Evolutionary conservation across 2,113 vertebrate species (phyloP).

Genomic region (Delphinus delphis): DNA sequence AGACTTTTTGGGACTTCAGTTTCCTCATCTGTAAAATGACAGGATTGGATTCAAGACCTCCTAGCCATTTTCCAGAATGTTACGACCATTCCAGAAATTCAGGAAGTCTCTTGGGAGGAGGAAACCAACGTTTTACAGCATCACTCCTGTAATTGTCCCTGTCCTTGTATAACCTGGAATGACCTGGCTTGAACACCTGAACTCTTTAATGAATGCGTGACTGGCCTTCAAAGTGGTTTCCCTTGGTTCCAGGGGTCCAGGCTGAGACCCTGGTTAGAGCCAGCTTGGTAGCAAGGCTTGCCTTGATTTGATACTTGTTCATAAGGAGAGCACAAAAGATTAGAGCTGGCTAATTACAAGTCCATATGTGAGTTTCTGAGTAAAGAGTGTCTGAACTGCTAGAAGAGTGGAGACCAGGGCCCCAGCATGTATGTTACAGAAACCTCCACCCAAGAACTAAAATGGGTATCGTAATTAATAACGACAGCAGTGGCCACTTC

Average conservation of each 20-base stretch:
- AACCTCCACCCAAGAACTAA: background rate
- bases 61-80: too few species aligned
- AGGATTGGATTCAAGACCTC: too few species aligned
- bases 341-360: background rate
- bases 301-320: background rate
- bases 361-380: background rate
- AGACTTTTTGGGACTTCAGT: too few species aligned
- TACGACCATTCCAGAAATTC: too few species aligned
- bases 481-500: background rate
- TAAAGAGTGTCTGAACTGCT: background rate
- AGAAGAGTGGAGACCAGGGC: background rate
- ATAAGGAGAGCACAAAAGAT: background rate
- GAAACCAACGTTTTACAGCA: too few species aligned
- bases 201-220: background rate
- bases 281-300: background rate
- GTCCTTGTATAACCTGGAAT: background rate
- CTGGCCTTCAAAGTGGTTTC: background rate
- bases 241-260: background rate
- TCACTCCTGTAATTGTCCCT: too few species aligned
- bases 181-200: background rate
- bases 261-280: background rate
- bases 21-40: too few species aligned
- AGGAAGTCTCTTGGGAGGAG: too few species aligned
- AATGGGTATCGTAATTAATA: background rate
- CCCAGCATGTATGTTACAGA: background rate